Evolutionary conservation across 2,888 invertebrate genomes (phyloP).

Genomic region (Clostera curtula): DNA sequence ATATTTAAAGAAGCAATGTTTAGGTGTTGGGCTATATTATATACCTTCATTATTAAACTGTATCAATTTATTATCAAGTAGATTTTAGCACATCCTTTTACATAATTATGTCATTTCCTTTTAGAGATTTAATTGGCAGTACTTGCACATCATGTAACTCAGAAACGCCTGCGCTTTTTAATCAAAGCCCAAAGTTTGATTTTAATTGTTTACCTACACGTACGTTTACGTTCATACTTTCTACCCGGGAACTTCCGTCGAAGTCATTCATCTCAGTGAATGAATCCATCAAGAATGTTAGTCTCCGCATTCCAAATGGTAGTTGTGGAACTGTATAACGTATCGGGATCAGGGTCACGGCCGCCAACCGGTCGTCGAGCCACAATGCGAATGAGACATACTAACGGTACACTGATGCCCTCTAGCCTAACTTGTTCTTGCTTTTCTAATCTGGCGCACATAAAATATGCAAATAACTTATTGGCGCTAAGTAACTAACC

Average conservation of each 20-base stretch:
- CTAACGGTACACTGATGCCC: slow-evolving; percentile 39
- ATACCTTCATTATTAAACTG: no score
- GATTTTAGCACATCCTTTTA: no score
- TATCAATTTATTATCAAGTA: no score
- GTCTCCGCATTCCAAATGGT: slow-evolving; percentile 57
- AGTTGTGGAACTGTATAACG: slow-evolving; percentile 43
- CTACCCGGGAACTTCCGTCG: slow-evolving; percentile 7
- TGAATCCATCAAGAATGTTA: slow-evolving; percentile 34
- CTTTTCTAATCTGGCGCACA: slow-evolving; percentile 8
- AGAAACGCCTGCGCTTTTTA: no score
- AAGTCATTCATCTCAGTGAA: slow-evolving; percentile 9
- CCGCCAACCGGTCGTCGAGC: slow-evolving; percentile 51
- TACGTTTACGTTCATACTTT: slow-evolving; percentile 10
- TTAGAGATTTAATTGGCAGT: no score
- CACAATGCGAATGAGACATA: slow-evolving; percentile 44
- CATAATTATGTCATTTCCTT: no score
- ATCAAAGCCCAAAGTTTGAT: no score
- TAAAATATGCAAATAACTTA: slow-evolving; percentile 7
- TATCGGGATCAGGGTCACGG: slow-evolving; percentile 68
- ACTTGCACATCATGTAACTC: no score
- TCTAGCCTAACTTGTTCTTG: slow-evolving; percentile 22
- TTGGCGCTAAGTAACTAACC: no score
- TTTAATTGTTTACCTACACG: no score
- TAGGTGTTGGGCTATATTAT: no score
- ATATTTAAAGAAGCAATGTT: no score